Evolutionary conservation across 2,113 vertebrate genomes (phyloP), one percentile per base, ranked within the genome.

Genomic region (Psittacula cyanocephala): DNA sequence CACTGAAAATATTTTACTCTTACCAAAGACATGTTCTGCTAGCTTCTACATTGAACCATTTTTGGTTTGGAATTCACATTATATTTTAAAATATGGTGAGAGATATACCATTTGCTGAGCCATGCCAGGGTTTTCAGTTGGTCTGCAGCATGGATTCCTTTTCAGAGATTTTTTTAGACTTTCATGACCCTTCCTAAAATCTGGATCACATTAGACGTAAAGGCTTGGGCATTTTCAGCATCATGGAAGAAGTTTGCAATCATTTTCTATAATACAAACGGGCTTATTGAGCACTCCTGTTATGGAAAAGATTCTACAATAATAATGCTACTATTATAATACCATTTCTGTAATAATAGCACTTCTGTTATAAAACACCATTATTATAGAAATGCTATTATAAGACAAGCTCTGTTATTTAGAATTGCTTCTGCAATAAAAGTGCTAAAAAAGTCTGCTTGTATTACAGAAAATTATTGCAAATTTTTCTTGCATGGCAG

Each of bases 311-410:
- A 96, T 91, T 97, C 96, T 95, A 93, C 96, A 98, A 97, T 98
- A 98, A 98, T 98, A 98, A 98, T 98, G 95, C 97, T 96, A 97
- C 97, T 98, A 98, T 98, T 98, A 98, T 98, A 98, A 98, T 97
- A 98, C 96, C 95, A 98, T 98, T 98, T 97, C 97, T 98, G 86
- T 98, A 98, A 98, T 98, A 98, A 98, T 98, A 98, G 98, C 97
- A 98, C 95, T 98, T 98, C 97, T 98, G 97, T 98, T 98, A 98
- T 98, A 98, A 98, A 98, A 98, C 98, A 98, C 97, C 96, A 97
- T 98, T 98, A 98, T 98, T 98, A 98, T 84, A 97, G 97, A 98
- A 98, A 98, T 98, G 95, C 97, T 98, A 97, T 98, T 98, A 98
- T 97, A 98, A 98, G 96, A 97, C 98, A 98, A 95, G 96, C 97